A percentile compares a stretch with the other conserved stretches of the same genome.
Evolutionary conservation across 2,888 invertebrate genomes (phyloP).

Genomic region (Nineta flava): DNA sequence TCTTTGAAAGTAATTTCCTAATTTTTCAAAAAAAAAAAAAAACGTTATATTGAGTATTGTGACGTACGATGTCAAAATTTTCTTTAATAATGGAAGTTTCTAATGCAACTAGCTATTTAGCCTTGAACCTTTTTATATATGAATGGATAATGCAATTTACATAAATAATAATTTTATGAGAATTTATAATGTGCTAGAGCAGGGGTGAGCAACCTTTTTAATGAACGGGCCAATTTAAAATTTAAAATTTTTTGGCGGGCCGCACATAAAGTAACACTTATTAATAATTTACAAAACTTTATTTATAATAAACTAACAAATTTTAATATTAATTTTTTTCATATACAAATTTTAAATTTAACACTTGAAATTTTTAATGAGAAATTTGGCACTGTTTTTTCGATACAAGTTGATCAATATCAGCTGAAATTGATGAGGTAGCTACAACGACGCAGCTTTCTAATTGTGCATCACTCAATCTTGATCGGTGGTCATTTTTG

Average conservation of each 20-base stretch:
- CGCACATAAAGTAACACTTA: neutral
- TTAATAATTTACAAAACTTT: too few species aligned
- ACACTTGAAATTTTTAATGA: constrained; percentile 9
- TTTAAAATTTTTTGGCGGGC: neutral
- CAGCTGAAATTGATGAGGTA: constrained; percentile 8
- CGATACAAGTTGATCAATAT: neutral
- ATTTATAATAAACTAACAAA: neutral
- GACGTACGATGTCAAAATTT: too few species aligned
- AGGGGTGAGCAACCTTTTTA: neutral
- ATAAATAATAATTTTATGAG: too few species aligned
- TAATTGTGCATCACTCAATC: constrained; percentile 2
- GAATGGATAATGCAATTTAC: too few species aligned
- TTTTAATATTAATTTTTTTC: too few species aligned
- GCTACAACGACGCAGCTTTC: constrained; percentile 10
- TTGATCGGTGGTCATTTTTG: neutral
- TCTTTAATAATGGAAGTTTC: too few species aligned
- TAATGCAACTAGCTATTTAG: too few species aligned
- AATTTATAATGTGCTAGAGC: neutral
- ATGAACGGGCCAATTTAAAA: neutral
- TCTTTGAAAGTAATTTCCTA: too few species aligned
- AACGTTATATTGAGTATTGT: too few species aligned
- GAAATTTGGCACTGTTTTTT: constrained; percentile 12
- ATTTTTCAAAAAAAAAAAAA: too few species aligned
- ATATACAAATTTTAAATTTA: too few species aligned
- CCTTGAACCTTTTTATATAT: too few species aligned